Base-by-base conservation (phyloP, 2,888 invertebrate species). In the Panopea generosa region DNA sequence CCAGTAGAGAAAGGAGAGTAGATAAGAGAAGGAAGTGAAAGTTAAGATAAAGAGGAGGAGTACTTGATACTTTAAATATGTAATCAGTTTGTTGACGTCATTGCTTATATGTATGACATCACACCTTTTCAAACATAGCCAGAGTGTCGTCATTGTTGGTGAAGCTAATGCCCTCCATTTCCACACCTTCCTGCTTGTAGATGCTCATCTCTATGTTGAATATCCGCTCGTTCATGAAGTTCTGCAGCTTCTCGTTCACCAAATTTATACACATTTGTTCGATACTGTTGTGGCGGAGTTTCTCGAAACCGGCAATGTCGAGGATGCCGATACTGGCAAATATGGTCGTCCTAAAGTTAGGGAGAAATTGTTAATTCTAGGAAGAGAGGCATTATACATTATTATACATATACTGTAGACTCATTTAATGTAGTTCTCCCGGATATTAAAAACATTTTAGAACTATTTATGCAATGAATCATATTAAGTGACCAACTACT, bases 291-390 rank as follows among this genome's bases (percentile, higher is more conserved):
- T 60, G 43, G 16, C 70, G 45, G 18, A 90, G 77, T 66, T 88
- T 88, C 77, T 91, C 91, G 82, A 91, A 91, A 2, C 91, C 91
- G 53, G 90, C 90, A 49, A 91, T 89, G 63, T 91, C 91, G 24
- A 91, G 77, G 33, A 91, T 87, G 4, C 89, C 88, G 47, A 90
- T 88, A n/a, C 47, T 63, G n/a, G 65, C 66, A 4, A 45, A 9
- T 26, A 40, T 49, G 20, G 22, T 49, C 26, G 63, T 38, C 14
- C 70, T 70, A 26, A 18, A 16, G 16, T n/a, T 16, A 53, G 27
- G 3, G 26, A 52, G 26, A 22, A 52, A 52, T 2, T 24, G 6
- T 18, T 16, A 11, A n/a, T n/a, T n/a, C n/a, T n/a, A n/a, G n/a
- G n/a, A n/a, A n/a, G n/a, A n/a, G n/a, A n/a, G n/a, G n/a, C n/a